Base-by-base conservation (phyloP, 2,888 invertebrate species). In the Nebria brevicollis region DNA sequence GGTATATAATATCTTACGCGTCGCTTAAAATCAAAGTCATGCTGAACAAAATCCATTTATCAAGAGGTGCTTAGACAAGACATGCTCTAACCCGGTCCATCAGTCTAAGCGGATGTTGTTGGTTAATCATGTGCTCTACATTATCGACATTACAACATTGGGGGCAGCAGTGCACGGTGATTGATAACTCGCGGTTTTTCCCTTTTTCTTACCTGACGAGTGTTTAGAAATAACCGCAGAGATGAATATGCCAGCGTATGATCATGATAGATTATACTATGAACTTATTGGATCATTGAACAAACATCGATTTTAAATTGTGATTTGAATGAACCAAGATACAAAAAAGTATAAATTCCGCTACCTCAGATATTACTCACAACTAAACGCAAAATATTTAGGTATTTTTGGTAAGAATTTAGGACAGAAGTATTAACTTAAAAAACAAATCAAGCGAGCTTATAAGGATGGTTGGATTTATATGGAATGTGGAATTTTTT, bases 181-280 rank as follows among this genome's bases (percentile, higher is more conserved):
- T 78, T 78, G 72, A 70, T 70, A 70, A 70, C 70, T 26, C n/a
- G 54, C 13, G 54, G 54, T 54, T 54, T 8, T 11, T 70, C 26
- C 70, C 11, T 13, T 70, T 25, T 26, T 13, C 25, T 70, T 70
- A 26, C 70, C 34, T 70, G 70, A 7, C 54, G 7, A 54, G 54
- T 54, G 54, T 54, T 8, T 13, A 54, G 54, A 54, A 13, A 8
- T 79, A 66, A 79, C 79, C 72, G 75, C 66, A 79, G 43, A 73
- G 74, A 74, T 43, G 73, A 79, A 79, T 74, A 73, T 79, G 79
- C 42, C 79, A 66, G 74, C 43, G 54, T 79, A 79, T 54, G 54
- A 54, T 54, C 54, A 54, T 54, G 54, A 54, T 54, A 8, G 54
- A 54, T 54, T 54, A 74, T 79, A 79, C 73, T 78, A 74, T 79